Base-by-base conservation (phyloP, 1,140 invertebrate species). In the Meloidogyne chitwoodi region DNA sequence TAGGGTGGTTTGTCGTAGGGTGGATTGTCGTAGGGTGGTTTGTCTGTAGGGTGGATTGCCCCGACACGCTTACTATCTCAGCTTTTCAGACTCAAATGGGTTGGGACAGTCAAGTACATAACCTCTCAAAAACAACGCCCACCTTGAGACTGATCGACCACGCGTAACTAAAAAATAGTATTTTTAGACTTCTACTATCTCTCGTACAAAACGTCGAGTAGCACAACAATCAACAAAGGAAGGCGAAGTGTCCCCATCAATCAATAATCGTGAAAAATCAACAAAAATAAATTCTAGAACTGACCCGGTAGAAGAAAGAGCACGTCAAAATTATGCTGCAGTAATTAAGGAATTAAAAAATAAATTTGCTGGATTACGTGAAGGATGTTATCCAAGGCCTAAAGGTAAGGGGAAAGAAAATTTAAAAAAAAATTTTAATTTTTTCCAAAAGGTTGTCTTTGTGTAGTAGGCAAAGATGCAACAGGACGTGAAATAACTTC, bases 401-500 rank as follows among this genome's bases (percentile, higher is more conserved):
- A 83, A 84, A 62, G 81, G 75, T 76, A 19, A 48, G 5, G 0
- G 12, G n/a, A 56, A 6, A 56, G 1, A 56, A 56, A n/a, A 56
- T 5, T n/a, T 8, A n/a, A 56, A n/a, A 56, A 56, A n/a, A 16
- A 56, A 56, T n/a, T 48, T 48, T 38, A 38, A 38, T 38, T 38
- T 38, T 38, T 38, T 19, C 2, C 69, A 22, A 70, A 24, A 76
- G 75, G 81, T 19, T 83, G 81, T 44, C 73, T 83, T 16, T 83
- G 81, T 74, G 83, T 83, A 22, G 63, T 82, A 34, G 81, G 81
- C 19, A 83, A 83, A 61, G 77, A 83, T 41, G 38, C 27, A 19
- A 62, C 81, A 24, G 81, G 81, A n/a, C 82, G 80, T 44, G 81
- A 83, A 38, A 79, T 81, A n/a, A 83, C 82, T 26, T 79, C 84